phyloP scores from a whole-genome alignment of 2,888 invertebrate species.

The Lottia gigantea region DNA sequence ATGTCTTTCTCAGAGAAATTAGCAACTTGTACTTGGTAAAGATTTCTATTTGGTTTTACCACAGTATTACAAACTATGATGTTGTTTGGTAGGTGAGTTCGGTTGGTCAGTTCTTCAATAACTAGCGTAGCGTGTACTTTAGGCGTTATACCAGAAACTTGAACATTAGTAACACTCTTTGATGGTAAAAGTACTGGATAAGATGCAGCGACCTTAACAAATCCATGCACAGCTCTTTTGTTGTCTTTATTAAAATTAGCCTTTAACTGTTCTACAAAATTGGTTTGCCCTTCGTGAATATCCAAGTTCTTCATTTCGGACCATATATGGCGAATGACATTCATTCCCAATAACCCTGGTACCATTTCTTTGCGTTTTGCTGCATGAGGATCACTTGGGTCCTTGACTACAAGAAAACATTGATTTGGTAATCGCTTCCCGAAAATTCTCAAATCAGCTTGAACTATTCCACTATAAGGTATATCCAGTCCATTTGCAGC shows the following conservation, averaged over 20 bases:
- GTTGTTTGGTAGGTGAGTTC: background rate
- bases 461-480: background rate
- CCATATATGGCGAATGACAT: background rate
- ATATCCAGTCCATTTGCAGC: constrained; percentile 10
- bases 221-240: background rate
- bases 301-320: background rate
- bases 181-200: background rate
- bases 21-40: background rate
- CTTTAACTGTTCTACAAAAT: too few relatives aligned
- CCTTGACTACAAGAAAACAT: background rate
- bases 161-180: background rate
- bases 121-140: too few relatives aligned
- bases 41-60: background rate
- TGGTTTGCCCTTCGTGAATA: too few relatives aligned
- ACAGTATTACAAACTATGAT: background rate
- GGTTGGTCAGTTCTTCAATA: background rate
- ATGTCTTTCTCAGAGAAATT: background rate
- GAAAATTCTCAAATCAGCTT: background rate
- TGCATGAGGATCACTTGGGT: background rate
- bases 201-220: background rate
- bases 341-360: background rate
- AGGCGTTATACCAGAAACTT: background rate
- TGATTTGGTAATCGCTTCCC: background rate
- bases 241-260: too few relatives aligned
- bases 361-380: background rate